Percentiles rank a stretch among this genome's conserved stretches.
phyloP scores from a whole-genome alignment of 2,797 vertebrate genomes.

The Sparidentex hasta region DNA sequence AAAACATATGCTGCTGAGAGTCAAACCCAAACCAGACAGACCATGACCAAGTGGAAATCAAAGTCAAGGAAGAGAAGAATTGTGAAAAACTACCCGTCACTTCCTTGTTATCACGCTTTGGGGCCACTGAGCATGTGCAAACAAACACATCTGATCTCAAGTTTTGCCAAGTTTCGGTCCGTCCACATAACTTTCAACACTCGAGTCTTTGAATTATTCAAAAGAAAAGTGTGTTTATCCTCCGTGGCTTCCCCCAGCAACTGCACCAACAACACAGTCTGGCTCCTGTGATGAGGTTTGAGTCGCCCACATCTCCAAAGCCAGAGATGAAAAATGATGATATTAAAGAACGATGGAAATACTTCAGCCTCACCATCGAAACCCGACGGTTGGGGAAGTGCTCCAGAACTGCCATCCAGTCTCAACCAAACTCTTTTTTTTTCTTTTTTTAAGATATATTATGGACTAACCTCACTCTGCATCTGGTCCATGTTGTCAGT shows the following conservation, averaged over 20 bases:
- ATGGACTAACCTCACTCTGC: slow-evolving; percentile 43
- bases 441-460: slow-evolving; percentile 24
- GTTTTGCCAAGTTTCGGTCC: background rate
- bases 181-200: slow-evolving; percentile 35
- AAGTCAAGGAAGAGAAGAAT: slow-evolving; percentile 14
- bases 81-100: slow-evolving; percentile 29
- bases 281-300: slow-evolving; percentile 64
- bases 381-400: slow-evolving; percentile 38
- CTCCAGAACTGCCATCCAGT: slow-evolving; percentile 63
- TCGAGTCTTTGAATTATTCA: slow-evolving; percentile 43
- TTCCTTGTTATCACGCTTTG: slow-evolving; percentile 22
- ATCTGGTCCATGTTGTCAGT: slow-evolving; percentile 70
- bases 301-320: slow-evolving; percentile 61
- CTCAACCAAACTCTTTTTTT: slow-evolving; percentile 56
- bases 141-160: slow-evolving; percentile 17
- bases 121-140: slow-evolving; percentile 2
- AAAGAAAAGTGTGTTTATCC: slow-evolving; percentile 57
- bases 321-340: slow-evolving; percentile 65
- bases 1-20: slow-evolving; percentile 5
- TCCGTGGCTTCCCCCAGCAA: slow-evolving; percentile 39
- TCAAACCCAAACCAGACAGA: slow-evolving; percentile 39
- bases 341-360: slow-evolving; percentile 68
- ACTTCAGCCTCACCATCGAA: slow-evolving; percentile 70
- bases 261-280: slow-evolving; percentile 35
- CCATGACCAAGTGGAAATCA: slow-evolving; percentile 49